These are phyloP conservation scores for Paralvinella palmiformis DNA, from an alignment of 1,140 invertebrate genomes.

Conservation along the genomic window DNA sequence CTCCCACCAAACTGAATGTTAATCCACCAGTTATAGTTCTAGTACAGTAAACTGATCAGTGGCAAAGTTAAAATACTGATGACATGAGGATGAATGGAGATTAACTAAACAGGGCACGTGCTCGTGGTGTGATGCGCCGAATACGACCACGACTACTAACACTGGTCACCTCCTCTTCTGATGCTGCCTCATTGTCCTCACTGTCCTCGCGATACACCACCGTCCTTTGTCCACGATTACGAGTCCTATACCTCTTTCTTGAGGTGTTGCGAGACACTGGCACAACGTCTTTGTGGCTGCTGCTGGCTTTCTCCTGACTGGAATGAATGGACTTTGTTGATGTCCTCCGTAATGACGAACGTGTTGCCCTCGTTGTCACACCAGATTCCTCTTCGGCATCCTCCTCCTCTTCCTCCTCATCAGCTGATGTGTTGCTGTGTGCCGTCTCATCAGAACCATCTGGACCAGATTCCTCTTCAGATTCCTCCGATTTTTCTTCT, in stretches of 20 bases:
- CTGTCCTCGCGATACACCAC: slow-evolving; percentile 44
- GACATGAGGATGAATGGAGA: too few species aligned
- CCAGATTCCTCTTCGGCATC: slow-evolving; percentile 11
- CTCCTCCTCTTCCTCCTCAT: slow-evolving; percentile 8
- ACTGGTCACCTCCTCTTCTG: slow-evolving; percentile 30
- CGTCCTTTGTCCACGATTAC: slow-evolving; percentile 37
- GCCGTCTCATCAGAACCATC: not conserved
- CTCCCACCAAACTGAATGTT: too few species aligned
- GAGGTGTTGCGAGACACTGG: not conserved
- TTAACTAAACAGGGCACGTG: slow-evolving; percentile 55
- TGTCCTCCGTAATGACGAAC: slow-evolving; percentile 9
- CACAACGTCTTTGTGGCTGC: not conserved
- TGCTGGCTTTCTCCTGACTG: not conserved
- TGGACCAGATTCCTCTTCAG: slow-evolving; percentile 4
- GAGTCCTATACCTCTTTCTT: slow-evolving; percentile 11
- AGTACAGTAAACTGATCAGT: too few species aligned
- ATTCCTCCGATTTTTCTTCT: slow-evolving; percentile 13
- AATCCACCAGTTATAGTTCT: too few species aligned
- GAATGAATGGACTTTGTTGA: not conserved
- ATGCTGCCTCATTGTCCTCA: slow-evolving; percentile 17
- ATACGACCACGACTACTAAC: slow-evolving; percentile 78
- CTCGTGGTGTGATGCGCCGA: slow-evolving; percentile 72
- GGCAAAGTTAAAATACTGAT: too few species aligned
- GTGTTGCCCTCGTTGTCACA: slow-evolving; percentile 7
- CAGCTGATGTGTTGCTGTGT: slow-evolving; percentile 10